These are phyloP conservation scores for Phenganax subtilis DNA, from an alignment of 92 coral and sea anemone genomes.

Conservation along the genomic window DNA sequence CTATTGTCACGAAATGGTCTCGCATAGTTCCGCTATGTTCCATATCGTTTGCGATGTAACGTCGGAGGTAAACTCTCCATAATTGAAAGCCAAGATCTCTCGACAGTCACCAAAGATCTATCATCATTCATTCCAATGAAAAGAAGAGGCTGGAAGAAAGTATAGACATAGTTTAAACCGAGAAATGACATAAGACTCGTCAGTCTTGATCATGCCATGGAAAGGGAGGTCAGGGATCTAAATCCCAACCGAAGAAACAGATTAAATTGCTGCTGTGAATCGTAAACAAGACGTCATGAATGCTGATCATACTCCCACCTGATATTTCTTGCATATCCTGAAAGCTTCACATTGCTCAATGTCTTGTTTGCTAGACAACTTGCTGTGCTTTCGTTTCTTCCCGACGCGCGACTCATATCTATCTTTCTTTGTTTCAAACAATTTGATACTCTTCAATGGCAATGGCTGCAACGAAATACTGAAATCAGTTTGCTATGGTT, in stretches of 20 bases:
- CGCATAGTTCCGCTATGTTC: conserved; percentile 39
- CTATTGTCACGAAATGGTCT: too few relatives aligned
- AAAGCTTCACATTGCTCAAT: conserved; percentile 36
- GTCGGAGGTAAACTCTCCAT: conserved; percentile 79
- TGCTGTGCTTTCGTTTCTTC: conserved; percentile 50
- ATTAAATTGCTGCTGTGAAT: background rate
- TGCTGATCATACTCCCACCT: conserved; percentile 35
- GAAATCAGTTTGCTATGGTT: background rate
- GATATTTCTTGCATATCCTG: conserved; percentile 69
- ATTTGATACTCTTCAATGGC: conserved; percentile 52
- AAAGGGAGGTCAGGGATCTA: too few relatives aligned
- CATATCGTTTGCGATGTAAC: conserved; percentile 77
- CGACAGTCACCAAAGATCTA: conserved; percentile 73
- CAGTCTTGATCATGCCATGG: too few relatives aligned
- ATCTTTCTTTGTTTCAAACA: conserved; percentile 47
- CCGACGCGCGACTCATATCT: conserved; percentile 6
- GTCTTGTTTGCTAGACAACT: background rate
- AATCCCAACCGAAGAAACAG: too few relatives aligned
- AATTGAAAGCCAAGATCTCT: conserved; percentile 77
- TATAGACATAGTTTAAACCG: too few relatives aligned
- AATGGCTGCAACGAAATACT: conserved; percentile 54
- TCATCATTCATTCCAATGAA: conserved; percentile 62
- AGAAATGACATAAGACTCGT: too few relatives aligned
- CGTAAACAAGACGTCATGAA: background rate
- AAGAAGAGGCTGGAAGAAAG: conserved; percentile 53